phyloP scores from a whole-genome alignment of 2,888 invertebrate species.

The Diarsia dahlii region DNA sequence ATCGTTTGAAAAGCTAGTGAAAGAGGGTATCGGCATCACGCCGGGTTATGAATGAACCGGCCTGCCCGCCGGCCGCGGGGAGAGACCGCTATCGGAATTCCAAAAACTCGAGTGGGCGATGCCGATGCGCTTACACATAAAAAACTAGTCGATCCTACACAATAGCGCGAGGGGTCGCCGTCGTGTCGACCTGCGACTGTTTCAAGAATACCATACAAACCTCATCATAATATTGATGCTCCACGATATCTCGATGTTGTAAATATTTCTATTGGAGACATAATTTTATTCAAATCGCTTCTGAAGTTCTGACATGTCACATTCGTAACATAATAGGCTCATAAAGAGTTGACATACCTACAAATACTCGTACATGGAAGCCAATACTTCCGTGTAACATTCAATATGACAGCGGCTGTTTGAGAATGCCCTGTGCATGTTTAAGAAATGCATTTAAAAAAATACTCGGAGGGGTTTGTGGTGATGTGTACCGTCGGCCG shows the following conservation, averaged over 20 bases:
- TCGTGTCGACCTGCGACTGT: conserved; percentile 73
- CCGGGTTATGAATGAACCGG: conserved; percentile 88
- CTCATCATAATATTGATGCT: conserved; percentile 69
- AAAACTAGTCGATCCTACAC: conserved; percentile 83
- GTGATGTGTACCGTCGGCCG: conserved; percentile 50
- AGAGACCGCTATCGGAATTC: conserved; percentile 80
- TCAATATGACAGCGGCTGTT: conserved; percentile 37
- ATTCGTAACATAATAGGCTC: conserved; percentile 53
- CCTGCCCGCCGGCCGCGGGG: conserved; percentile 72
- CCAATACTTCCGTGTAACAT: conserved; percentile 55
- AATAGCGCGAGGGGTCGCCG: conserved; percentile 75
- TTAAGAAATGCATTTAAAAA: conserved; percentile 53
- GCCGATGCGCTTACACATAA: conserved; percentile 79
- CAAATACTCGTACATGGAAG: conserved; percentile 32
- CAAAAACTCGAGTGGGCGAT: conserved; percentile 88
- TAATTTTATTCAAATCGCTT: conserved; percentile 62
- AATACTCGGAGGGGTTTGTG: conserved; percentile 39
- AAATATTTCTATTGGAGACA: conserved; percentile 46
- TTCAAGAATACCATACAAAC: conserved; percentile 68
- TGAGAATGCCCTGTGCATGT: conserved; percentile 55
- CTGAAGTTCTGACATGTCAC: conserved; percentile 60
- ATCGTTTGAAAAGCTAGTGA: conserved; percentile 71
- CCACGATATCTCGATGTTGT: conserved; percentile 49
- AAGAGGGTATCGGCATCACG: conserved; percentile 79
- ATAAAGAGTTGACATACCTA: conserved; percentile 50